Percentiles rank a stretch among this genome's conserved stretches.
Conservation (phyloP, 2,113 vertebrate genomes). For the Thamnophis sirtalis region DNA sequence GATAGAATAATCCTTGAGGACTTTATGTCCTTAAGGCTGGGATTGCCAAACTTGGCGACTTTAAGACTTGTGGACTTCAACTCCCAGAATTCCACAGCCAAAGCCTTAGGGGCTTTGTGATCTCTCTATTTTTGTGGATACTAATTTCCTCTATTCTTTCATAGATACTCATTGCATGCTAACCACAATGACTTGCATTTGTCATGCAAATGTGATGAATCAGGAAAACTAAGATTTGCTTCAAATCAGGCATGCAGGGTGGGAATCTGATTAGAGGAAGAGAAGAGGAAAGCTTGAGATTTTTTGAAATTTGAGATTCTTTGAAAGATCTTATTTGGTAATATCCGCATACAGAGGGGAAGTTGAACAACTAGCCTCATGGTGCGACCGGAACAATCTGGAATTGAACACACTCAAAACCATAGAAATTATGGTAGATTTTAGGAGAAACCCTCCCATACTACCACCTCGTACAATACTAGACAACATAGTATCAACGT, state of each 20-base stretch:
- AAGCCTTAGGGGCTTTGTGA: too few species aligned
- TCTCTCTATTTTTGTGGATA: neutral
- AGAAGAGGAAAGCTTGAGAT: neutral
- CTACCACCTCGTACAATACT: too few species aligned
- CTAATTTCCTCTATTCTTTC: neutral
- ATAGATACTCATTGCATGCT: too few species aligned
- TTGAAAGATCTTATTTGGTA: neutral
- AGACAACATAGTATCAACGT: too few species aligned
- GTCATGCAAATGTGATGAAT: neutral
- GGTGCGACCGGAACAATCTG: too few species aligned
- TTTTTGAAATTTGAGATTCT: neutral
- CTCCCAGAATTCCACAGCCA: too few species aligned
- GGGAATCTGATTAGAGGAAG: neutral
- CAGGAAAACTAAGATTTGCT: neutral
- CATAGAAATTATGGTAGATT: too few species aligned
- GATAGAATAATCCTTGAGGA: neutral
- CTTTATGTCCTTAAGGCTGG: neutral
- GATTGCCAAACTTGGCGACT: too few species aligned
- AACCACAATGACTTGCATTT: neutral
- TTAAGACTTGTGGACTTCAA: too few species aligned
- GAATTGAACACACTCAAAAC: too few species aligned
- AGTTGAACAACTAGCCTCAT: too few species aligned
- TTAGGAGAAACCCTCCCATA: too few species aligned
- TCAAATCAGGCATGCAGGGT: neutral
- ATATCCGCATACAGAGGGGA: neutral